Evolutionary conservation across 2,797 vertebrate genomes (phyloP), one percentile per base, ranked within the genome.

Genomic region (Diglossa cyanea): DNA sequence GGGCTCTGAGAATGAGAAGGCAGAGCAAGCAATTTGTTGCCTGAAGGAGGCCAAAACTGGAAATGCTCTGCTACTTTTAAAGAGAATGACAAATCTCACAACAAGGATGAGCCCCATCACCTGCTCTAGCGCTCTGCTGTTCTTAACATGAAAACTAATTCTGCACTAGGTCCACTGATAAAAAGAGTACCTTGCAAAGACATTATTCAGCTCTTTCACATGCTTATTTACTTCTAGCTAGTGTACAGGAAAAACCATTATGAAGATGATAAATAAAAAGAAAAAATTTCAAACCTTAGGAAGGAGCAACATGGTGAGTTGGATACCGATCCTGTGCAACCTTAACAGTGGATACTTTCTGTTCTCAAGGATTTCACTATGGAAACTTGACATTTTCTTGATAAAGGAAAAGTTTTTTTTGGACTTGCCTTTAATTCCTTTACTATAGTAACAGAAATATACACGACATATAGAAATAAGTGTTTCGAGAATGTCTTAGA

Each of bases 31-130:
- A 94, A 71, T 60, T 2, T 53, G 11, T 74, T 67, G 62, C 73
- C 66, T 79, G 17, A 24, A 95, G 66, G 12, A 72, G 19, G 24
- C 44, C 55, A 70, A 86, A 75, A 66, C 53, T 76, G 28, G 40
- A 93, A 86, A 51, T 74, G 51, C 39, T 86, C 63, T 90, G 51
- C 35, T 85, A 39, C 44, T 84, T 79, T 35, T 8, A 33, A 39
- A 30, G 26, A 70, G 57, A 94, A 88, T 74, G n/a, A 90, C 62
- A 81, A 74, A 92, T 37, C 21, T 67, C 58, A 78, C 16, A 35
- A 63, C 65, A 66, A 88, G 50, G 67, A 93, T 0, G 0, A 79
- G 48, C 0, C 0, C 25, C 48, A 70, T 25, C 37, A 75, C 63
- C 67, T 90, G 71, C 70, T 81, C 84, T 19, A 90, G 62, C 1